Evolutionary conservation across 2,888 invertebrate genomes (phyloP).

Genomic region (Mesorhabditis sp.): DNA sequence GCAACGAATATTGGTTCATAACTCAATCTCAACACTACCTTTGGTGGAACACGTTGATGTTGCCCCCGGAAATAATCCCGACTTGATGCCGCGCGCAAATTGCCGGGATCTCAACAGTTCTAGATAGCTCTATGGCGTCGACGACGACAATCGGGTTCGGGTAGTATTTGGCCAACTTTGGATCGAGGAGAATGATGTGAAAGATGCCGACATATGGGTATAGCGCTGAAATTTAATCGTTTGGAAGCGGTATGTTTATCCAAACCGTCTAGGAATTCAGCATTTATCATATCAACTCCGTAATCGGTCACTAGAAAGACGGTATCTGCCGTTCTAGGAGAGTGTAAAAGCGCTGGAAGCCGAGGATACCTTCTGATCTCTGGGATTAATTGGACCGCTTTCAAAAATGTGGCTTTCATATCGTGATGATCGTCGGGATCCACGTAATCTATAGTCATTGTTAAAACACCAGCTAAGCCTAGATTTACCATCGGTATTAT

Average conservation of each 20-base stretch:
- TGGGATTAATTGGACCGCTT: neutral
- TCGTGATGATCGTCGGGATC: slow-evolving; percentile 4
- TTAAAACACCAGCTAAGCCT: too few relatives aligned
- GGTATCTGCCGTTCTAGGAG: neutral
- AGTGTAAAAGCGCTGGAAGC: neutral
- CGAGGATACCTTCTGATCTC: neutral
- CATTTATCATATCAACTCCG: slow-evolving; percentile 1
- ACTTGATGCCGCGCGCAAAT: neutral
- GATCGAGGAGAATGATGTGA: neutral
- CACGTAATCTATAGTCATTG: neutral
- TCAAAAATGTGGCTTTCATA: neutral
- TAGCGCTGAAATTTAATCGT: neutral
- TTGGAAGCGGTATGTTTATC: neutral
- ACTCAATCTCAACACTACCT: neutral
- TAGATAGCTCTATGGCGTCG: neutral
- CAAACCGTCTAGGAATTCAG: neutral
- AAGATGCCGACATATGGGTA: slow-evolving; percentile 2
- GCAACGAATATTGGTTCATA: neutral
- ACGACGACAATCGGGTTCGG: slow-evolving; percentile 1
- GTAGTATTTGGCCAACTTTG: neutral
- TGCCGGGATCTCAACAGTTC: neutral
- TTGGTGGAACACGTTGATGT: neutral
- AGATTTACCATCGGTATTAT: neutral
- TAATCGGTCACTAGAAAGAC: slow-evolving; percentile 1
- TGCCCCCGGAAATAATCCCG: neutral